Evolutionary conservation across 2,888 invertebrate genomes (phyloP), one percentile per base, ranked within the genome.

Genomic region (Laspeyria flexula): DNA sequence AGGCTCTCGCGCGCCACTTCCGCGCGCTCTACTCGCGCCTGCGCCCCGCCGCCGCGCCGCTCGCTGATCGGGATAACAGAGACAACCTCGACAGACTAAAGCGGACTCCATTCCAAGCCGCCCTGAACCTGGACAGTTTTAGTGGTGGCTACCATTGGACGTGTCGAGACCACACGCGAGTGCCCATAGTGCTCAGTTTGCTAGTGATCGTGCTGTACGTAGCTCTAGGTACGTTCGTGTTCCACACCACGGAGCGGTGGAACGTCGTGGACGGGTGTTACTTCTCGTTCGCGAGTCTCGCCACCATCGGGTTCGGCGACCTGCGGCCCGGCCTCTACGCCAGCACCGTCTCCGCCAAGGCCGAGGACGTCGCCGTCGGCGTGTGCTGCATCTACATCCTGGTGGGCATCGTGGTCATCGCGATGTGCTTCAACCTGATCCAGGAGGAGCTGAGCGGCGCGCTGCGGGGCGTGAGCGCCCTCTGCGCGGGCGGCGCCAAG

Each of bases 231-330:
- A 97, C 98, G 0, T 92, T 97, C 53, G 93, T 99, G 62, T 99
- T 99, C 86, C 96, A 96, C 55, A 94, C 96, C 44, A 96, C 98
- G 79, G 99, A 99, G 84, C 95, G 95, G 65, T 99, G 99, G 99
- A 96, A 95, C 54, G 94, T 97, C 31, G 92, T 98, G 43, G 98
- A 98, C 77, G 98, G 98, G 25, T 93, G 95, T 55, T 96, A 96
- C 81, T 96, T 96, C 79, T 96, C 96, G 71, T 96, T 96, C 84
- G 95, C 96, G 12, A 96, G 95, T 55, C 89, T 95, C 57, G 96
- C 96, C 16, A 97, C 97, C 9, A 97, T 97, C 64, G 97, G 97
- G 1, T 97, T 97, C 75, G 97, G 97, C 0, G 96, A 96, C 74
- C 85, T 97, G 60, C 93, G 95, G 46, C 97, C 97, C 0, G 95